phyloP scores from a whole-genome alignment of 2,113 vertebrate genomes.

The Xiphophorus couchianus region DNA sequence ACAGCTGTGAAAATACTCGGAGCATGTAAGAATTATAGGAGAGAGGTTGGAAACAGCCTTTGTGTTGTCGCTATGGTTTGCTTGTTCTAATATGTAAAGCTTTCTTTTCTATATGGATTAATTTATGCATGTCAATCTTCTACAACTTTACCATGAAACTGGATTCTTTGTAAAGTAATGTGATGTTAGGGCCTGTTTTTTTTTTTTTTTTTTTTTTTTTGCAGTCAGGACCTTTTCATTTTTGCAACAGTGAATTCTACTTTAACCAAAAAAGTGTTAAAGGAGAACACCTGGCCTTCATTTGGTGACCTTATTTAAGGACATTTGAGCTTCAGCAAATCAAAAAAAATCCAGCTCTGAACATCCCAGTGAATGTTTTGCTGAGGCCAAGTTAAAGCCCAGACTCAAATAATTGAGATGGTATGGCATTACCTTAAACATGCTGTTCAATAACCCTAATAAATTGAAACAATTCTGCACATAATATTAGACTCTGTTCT shows the following conservation, averaged over 20 bases:
- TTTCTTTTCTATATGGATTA: neutral
- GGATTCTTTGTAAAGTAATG: neutral
- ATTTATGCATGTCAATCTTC: neutral
- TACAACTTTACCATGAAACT: neutral
- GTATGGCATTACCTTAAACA: neutral
- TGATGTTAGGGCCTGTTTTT: neutral
- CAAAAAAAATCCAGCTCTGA: neutral
- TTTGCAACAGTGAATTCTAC: neutral
- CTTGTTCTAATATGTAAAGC: neutral
- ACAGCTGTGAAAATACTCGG: slow-evolving; percentile 35
- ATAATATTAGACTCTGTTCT: neutral
- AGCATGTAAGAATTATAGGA: slow-evolving; percentile 10
- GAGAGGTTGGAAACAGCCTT: slow-evolving; percentile 7
- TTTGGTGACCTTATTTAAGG: too few relatives aligned
- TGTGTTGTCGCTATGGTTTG: neutral
- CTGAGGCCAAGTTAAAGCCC: neutral
- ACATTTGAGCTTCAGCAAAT: neutral
- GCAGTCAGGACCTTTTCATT: neutral
- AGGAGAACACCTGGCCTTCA: neutral
- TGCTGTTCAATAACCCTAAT: neutral
- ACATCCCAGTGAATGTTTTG: neutral
- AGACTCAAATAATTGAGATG: neutral
- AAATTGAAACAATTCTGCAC: neutral
- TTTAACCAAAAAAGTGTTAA: neutral
- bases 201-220: too few relatives aligned